A percentile compares a stretch with the other conserved stretches of the same genome.
Conservation (phyloP, 2,888 invertebrate species). For the Dendrolimus houi region DNA sequence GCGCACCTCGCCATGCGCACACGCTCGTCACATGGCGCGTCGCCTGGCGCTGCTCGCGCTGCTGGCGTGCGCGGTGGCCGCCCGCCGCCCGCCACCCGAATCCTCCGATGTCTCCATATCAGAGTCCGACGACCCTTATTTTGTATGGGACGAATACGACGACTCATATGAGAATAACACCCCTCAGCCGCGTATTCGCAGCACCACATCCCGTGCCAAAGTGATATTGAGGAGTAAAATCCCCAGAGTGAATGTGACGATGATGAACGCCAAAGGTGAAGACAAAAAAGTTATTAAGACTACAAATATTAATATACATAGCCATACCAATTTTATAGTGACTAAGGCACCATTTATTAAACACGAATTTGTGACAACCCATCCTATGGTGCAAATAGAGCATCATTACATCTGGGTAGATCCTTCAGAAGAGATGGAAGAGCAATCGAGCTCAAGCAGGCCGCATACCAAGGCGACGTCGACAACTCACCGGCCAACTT, state of each 20-base stretch:
- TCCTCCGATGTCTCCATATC: slow-evolving; percentile 38
- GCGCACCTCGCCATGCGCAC: slow-evolving; percentile 74
- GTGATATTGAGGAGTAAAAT: slow-evolving; percentile 47
- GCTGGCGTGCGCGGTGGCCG: slow-evolving; percentile 52
- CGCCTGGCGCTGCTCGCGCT: slow-evolving; percentile 70
- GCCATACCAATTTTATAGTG: slow-evolving; percentile 63
- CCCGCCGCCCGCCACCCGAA: slow-evolving; percentile 33
- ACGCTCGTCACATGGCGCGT: slow-evolving; percentile 70
- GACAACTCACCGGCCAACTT: slow-evolving; percentile 21
- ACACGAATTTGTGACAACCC: slow-evolving; percentile 21
- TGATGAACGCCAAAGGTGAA: slow-evolving; percentile 42
- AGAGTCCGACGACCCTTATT: slow-evolving; percentile 47
- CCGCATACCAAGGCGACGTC: slow-evolving; percentile 25
- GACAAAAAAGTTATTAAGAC: slow-evolving; percentile 53
- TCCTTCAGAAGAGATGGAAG: slow-evolving; percentile 16
- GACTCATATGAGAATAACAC: slow-evolving; percentile 41
- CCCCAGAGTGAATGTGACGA: slow-evolving; percentile 53
- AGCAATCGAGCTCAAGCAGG: slow-evolving; percentile 23
- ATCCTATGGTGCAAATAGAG: slow-evolving; percentile 26
- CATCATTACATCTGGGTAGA: slow-evolving; percentile 42
- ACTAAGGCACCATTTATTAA: slow-evolving; percentile 40
- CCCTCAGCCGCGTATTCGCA: slow-evolving; percentile 27
- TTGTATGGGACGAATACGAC: slow-evolving; percentile 56
- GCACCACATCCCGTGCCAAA: slow-evolving; percentile 46
- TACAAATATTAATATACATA: slow-evolving; percentile 63